Percentiles rank a stretch among this genome's conserved stretches.
These are phyloP conservation scores for Turritopsis rubra DNA, from an alignment of 30 jellyfish, hydroid and myxozoan species.

Conservation along the genomic window DNA sequence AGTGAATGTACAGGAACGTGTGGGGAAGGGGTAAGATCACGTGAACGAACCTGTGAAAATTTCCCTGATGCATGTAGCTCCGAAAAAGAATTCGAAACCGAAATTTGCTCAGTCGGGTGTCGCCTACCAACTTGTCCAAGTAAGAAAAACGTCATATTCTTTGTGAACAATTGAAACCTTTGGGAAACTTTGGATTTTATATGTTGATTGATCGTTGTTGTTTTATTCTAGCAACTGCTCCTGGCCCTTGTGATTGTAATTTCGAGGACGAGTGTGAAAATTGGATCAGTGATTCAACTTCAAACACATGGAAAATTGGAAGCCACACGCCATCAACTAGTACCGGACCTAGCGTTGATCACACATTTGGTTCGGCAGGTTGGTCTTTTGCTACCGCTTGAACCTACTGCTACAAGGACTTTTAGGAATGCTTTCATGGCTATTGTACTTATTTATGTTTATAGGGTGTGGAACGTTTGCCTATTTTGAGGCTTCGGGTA, in stretches of 20 bases:
- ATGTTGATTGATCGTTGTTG: too few relatives aligned
- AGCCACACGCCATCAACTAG: not conserved
- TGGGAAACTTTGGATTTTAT: too few relatives aligned
- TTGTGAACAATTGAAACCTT: too few relatives aligned
- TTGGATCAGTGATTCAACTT: not conserved
- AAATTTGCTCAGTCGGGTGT: not conserved
- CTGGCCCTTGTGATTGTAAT: not conserved
- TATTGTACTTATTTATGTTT: too few relatives aligned
- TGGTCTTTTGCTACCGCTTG: not conserved
- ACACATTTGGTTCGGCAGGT: not conserved
- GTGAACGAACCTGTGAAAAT: not conserved
- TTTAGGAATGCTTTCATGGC: too few relatives aligned
- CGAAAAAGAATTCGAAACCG: not conserved
- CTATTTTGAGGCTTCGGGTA: not conserved
- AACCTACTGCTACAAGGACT: not conserved
- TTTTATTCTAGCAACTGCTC: not conserved
- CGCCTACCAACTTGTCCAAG: not conserved
- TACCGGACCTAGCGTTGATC: not conserved
- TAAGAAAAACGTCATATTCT: too few relatives aligned
- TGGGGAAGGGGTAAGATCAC: not conserved
- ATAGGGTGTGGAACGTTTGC: not conserved
- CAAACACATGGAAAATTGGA: not conserved
- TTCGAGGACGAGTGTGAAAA: not conserved
- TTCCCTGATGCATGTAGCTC: not conserved
- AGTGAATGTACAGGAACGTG: not conserved